Base-by-base conservation (phyloP, 2,888 invertebrate species). In the Drosophila mayaguana region DNA sequence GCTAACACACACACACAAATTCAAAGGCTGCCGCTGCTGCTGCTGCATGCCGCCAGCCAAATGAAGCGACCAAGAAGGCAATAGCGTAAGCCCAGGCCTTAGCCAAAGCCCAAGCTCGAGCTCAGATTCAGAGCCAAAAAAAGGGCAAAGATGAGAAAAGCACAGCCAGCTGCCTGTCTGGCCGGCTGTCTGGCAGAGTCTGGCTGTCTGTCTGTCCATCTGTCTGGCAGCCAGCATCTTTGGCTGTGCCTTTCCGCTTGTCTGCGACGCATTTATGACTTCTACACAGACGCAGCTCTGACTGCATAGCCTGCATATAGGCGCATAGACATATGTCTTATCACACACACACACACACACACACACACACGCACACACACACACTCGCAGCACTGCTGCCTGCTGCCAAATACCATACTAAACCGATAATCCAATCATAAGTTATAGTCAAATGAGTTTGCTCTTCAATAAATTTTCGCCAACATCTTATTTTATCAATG, bases 341-440 rank as follows among this genome's bases (percentile, higher is more conserved):
- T 88, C 85, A 82, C 74, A 67, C 60, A 66, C 72, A 64, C 74
- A 59, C 51, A 40, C 32, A 34, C 55, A 50, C 43, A 18, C 53
- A 57, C 50, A 18, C 53, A 38, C 28, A 25, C 54, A 45, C 34
- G 4, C 34, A 36, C 46, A 32, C 53, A 57, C 53, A 28, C 55
- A 46, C 25, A 34, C 32, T 7, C 28, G 28, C 22, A 63, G 42
- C 50, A 4, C 59, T 61, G 46, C 42, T 55, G 60, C 59, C 68
- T 77, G 80, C 85, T 89, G 88, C 89, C 89, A 86, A 89, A 86
- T 89, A 88, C 85, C 89, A 78, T 88, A 82, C 88, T 88, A 86
- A 86, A 89, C 89, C 89, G 88, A 86, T 89, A 86, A 86, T 86
- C 89, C 85, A 86, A 86, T 86, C 89, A 86, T 86, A 86, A 86